These are phyloP conservation scores for Hoplostethus mediterraneus DNA, from an alignment of 2,797 vertebrate species.

Conservation along the genomic window DNA sequence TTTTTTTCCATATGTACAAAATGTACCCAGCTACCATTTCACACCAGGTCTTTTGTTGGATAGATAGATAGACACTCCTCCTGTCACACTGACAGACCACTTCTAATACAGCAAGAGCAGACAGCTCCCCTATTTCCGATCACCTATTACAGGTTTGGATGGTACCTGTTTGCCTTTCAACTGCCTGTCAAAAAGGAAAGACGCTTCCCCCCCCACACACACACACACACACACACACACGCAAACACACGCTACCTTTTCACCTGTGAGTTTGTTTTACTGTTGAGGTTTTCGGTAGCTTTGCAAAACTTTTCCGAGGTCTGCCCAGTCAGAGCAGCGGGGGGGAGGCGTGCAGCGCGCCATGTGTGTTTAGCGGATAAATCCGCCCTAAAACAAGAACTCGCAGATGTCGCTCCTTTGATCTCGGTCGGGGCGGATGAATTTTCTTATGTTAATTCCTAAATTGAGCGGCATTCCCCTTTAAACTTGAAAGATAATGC, in stretches of 20 bases:
- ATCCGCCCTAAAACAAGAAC: conserved; percentile 21
- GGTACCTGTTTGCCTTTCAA: conserved; percentile 60
- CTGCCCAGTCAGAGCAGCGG: conserved; percentile 3
- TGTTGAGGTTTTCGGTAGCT: conserved; percentile 41
- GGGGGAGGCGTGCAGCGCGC: conserved; percentile 14
- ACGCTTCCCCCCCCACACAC: conserved; percentile 16
- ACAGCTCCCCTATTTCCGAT: conserved; percentile 60
- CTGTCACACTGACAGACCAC: conserved; percentile 53
- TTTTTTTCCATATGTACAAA: conserved; percentile 39
- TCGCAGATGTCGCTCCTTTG: conserved; percentile 35
- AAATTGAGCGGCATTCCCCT: conserved; percentile 6
- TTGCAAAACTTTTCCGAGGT: conserved; percentile 17
- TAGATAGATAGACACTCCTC: conserved; percentile 37
- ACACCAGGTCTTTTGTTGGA: conserved; percentile 13
- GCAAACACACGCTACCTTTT: conserved; percentile 9
- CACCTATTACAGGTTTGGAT: conserved; percentile 38
- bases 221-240: too few relatives aligned
- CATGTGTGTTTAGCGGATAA: conserved; percentile 24
- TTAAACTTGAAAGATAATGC: conserved; percentile 3
- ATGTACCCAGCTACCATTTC: conserved; percentile 30
- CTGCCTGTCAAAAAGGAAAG: conserved; percentile 33
- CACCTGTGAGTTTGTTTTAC: conserved; percentile 39
- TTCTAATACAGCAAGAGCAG: conserved; percentile 61
- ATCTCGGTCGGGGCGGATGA: conserved; percentile 22
- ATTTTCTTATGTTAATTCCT: not conserved